Conservation (phyloP, 1,140 invertebrate species). For the Habropoda laboriosa region DNA sequence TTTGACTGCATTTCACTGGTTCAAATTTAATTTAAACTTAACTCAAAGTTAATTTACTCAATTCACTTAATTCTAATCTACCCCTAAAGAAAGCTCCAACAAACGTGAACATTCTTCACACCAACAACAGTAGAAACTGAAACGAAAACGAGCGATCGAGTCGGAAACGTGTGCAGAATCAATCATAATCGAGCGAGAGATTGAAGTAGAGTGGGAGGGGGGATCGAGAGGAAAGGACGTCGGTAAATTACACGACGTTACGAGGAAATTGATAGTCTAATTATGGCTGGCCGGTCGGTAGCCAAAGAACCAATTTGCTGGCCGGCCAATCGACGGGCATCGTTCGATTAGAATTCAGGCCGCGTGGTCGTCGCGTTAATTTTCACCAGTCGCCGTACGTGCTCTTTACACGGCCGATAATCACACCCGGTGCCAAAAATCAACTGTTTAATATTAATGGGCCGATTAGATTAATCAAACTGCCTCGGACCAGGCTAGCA, state of each 20-base stretch:
- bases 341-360: conserved; percentile 71
- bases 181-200: too few relatives aligned
- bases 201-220: not conserved
- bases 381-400: conserved; percentile 53
- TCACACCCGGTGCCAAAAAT: conserved; percentile 71
- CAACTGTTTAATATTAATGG: conserved; percentile 77
- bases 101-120: too few relatives aligned
- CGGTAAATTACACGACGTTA: conserved; percentile 65
- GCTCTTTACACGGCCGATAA: conserved; percentile 68
- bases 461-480: conserved; percentile 74
- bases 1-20: too few relatives aligned
- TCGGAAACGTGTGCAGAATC: conserved; percentile 16
- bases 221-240: not conserved
- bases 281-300: conserved; percentile 54
- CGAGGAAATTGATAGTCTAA: conserved; percentile 66
- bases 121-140: not conserved
- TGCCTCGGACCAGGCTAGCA: not conserved
- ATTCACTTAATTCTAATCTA: too few relatives aligned
- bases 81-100: too few relatives aligned
- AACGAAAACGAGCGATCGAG: too few relatives aligned
- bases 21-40: too few relatives aligned
- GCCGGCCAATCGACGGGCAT: conserved; percentile 37
- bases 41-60: too few relatives aligned
- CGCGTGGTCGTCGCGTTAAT: conserved; percentile 66
- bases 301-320: conserved; percentile 66